Evolutionary conservation across 2,888 invertebrate species (phyloP).

Genomic region (Plagodis dolabraria): DNA sequence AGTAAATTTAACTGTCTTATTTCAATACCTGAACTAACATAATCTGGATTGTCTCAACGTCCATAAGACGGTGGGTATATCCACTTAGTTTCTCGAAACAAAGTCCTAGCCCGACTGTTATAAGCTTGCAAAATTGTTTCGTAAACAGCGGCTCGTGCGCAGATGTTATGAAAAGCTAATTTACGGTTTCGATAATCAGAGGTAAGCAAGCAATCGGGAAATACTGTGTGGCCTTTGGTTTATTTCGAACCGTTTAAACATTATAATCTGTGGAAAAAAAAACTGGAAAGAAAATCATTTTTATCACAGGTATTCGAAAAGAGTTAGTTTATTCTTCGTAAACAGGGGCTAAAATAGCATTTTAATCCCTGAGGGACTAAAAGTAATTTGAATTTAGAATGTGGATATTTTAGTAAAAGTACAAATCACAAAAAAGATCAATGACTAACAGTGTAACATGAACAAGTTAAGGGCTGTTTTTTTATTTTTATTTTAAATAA

Average conservation of each 20-base stretch:
- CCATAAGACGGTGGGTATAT: background rate
- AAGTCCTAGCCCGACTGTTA: constrained; percentile 7
- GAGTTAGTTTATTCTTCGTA: too few relatives aligned
- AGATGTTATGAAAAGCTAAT: constrained; percentile 26
- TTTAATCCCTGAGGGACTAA: too few relatives aligned
- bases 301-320: too few relatives aligned
- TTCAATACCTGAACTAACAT: background rate
- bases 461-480: too few relatives aligned
- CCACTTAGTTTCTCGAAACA: background rate
- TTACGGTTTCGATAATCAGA: constrained; percentile 22
- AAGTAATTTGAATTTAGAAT: too few relatives aligned
- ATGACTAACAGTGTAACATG: too few relatives aligned
- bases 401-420: too few relatives aligned
- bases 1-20: too few relatives aligned
- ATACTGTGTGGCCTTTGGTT: constrained; percentile 15
- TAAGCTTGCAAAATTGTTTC: constrained; percentile 21
- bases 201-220: constrained; percentile 13
- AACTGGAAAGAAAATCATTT: too few relatives aligned
- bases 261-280: constrained; percentile 1
- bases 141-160: constrained; percentile 25
- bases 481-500: too few relatives aligned
- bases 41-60: background rate
- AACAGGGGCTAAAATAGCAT: too few relatives aligned
- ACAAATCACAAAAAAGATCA: too few relatives aligned
- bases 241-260: constrained; percentile 11